phyloP scores from a whole-genome alignment of 64 coral and sea anemone genomes.

The Stichodactyla mertensii region DNA sequence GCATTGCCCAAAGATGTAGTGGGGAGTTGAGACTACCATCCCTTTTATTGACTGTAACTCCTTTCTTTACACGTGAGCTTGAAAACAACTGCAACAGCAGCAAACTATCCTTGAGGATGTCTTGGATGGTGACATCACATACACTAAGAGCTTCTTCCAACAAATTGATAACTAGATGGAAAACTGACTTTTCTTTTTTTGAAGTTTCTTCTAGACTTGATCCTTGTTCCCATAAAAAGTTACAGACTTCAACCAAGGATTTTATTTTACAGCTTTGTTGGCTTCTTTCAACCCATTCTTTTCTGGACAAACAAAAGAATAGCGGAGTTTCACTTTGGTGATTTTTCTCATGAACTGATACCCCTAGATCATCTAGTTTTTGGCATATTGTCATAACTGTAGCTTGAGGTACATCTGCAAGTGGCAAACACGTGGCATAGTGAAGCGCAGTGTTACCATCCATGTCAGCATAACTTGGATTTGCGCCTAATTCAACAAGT shows the following conservation, averaged over 20 bases:
- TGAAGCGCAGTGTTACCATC: not conserved
- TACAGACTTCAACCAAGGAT: not conserved
- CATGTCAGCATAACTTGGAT: not conserved
- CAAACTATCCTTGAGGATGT: not conserved
- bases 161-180: not conserved
- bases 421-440: not conserved
- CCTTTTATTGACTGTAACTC: not conserved
- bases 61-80: not conserved
- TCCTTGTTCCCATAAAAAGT: not conserved
- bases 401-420: not conserved
- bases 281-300: not conserved
- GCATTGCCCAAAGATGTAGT: not conserved
- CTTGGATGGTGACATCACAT: not conserved
- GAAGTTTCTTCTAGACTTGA: not conserved
- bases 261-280: not conserved
- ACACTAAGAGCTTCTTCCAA: not conserved
- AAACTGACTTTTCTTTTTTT: not conserved
- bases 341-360: not conserved
- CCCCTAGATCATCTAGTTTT: not conserved
- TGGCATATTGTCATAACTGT: not conserved
- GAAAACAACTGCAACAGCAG: not conserved
- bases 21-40: not conserved
- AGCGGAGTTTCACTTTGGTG: not conserved
- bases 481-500: not conserved
- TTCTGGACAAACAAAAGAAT: not conserved